phyloP scores from a whole-genome alignment of 1,140 invertebrate species.

The Sinella curviseta region DNA sequence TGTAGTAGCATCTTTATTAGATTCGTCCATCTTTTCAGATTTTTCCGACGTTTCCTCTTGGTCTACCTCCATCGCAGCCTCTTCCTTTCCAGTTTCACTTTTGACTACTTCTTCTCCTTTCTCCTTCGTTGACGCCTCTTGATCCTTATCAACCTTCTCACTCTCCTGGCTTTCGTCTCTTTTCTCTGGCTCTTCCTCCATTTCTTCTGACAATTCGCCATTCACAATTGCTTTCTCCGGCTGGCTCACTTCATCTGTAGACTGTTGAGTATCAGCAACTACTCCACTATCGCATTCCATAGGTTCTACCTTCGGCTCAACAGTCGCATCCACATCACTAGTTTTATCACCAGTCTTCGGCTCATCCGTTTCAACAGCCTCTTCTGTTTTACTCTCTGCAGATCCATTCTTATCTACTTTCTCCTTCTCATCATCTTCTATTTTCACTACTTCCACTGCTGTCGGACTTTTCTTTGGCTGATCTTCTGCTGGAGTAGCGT shows the following conservation, averaged over 20 bases:
- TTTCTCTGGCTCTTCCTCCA: neutral
- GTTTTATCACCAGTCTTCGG: slow-evolving; percentile 32
- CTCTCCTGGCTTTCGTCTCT: too few species aligned
- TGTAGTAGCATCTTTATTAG: too few species aligned
- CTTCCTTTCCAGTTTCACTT: too few species aligned
- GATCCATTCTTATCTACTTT: slow-evolving; percentile 54
- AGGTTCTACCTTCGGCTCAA: neutral
- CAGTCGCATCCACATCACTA: neutral
- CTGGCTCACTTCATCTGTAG: too few species aligned
- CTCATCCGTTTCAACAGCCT: slow-evolving; percentile 9
- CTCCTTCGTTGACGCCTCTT: neutral
- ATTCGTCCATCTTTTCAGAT: slow-evolving; percentile 22
- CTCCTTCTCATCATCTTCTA: too few species aligned
- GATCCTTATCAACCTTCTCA: neutral
- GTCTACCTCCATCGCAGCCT: too few species aligned
- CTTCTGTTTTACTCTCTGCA: slow-evolving; percentile 42
- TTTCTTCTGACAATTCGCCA: neutral
- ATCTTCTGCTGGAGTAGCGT: neutral
- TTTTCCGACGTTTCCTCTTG: slow-evolving; percentile 33
- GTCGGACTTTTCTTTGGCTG: neutral
- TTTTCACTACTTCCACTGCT: neutral
- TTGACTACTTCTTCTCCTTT: slow-evolving; percentile 22
- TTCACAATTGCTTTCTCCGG: neutral
- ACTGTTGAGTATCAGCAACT: slow-evolving; percentile 8
- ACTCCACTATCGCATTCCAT: neutral